Evolutionary conservation across 2,797 vertebrate genomes (phyloP).

Genomic region (Arrhamphus sclerolepis): DNA sequence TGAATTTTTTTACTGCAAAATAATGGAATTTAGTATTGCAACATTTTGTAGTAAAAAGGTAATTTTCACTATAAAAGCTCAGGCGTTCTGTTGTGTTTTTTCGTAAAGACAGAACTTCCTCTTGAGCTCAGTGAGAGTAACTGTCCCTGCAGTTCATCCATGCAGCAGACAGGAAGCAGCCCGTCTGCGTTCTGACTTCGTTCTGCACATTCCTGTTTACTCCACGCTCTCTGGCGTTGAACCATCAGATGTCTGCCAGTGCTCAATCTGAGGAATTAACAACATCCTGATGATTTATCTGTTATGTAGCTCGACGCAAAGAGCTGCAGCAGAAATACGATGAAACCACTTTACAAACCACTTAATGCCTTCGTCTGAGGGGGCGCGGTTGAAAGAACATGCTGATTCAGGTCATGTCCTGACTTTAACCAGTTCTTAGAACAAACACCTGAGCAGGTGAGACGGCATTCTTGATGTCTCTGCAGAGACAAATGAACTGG

Average conservation of each 20-base stretch:
- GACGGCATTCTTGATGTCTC: not conserved
- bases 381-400: not conserved
- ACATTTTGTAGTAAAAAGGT: too few relatives aligned
- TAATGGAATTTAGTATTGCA: too few relatives aligned
- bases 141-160: not conserved
- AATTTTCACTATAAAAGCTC: too few relatives aligned
- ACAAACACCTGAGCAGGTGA: conserved; percentile 7
- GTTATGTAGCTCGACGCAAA: not conserved
- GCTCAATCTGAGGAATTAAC: not conserved
- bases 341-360: not conserved
- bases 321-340: not conserved
- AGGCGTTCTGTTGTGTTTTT: too few relatives aligned
- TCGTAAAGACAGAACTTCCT: too few relatives aligned
- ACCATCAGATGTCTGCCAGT: conserved; percentile 14
- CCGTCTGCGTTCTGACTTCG: not conserved
- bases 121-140: too few relatives aligned
- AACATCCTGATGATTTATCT: conserved; percentile 2
- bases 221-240: not conserved
- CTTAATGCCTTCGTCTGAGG: not conserved
- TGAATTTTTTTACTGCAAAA: too few relatives aligned
- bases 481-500: not conserved
- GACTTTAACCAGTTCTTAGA: not conserved
- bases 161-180: conserved; percentile 1
- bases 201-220: conserved; percentile 23
- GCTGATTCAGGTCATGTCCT: not conserved